Base-by-base conservation (phyloP, 2,888 invertebrate species). In the Portevinia maculata region DNA sequence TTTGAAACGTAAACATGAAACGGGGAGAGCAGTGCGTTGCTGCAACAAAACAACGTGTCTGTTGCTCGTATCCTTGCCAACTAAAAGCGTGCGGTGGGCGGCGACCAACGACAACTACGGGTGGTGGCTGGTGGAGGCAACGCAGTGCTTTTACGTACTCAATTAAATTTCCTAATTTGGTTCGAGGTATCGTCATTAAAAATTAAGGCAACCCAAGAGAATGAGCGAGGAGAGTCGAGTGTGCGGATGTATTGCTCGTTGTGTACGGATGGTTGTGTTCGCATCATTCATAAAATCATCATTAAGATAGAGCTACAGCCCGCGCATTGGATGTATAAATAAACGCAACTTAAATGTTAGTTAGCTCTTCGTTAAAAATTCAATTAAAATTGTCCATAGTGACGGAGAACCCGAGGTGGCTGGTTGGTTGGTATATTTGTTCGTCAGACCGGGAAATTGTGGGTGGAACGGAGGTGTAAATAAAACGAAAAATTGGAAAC, bases 331-430 rank as follows among this genome's bases (percentile, higher is more conserved):
- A 13, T 52, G 32, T 53, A 67, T 48, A 67, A 83, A 71, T 76
- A 65, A 78, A 60, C 67, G 53, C 60, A 71, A 69, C 78, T 83
- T 71, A 83, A 83, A 71, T 71, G 83, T 83, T 83, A 83, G 83
- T 83, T 83, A 73, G 78, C 67, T 79, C 84, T 85, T 86, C 86
- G 85, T 86, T 86, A 86, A 86, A 86, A 86, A 86, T 86, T 86
- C 87, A 86, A 86, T 87, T 87, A 87, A 87, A 86, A 53, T 84
- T 53, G 62, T 79, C 85, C 79, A 71, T 83, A 55, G 79, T 76
- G 83, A 71, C 53, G 73, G 52, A 52, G n/a, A 28, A 24, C 39
- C 21, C 3, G 19, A 32, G n/a, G 17, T 17, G 34, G 46, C 39
- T 52, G 50, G 48, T 9, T 19, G 19, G 24, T 13, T 17, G 28